phyloP scores from a whole-genome alignment of 2,888 invertebrate species.

The Ashinkailepas kermadecensis region DNA sequence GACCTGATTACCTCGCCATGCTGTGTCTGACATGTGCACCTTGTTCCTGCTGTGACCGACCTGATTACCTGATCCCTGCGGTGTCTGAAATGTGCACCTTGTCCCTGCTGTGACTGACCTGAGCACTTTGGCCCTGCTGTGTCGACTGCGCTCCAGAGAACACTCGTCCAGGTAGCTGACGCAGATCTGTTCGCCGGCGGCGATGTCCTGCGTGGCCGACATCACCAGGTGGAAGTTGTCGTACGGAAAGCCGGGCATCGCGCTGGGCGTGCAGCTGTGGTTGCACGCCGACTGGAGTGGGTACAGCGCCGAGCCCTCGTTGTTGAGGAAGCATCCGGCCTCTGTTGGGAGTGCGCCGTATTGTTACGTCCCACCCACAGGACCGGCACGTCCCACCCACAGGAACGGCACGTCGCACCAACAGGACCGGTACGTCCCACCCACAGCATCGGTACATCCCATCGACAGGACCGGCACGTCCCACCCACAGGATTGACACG shows the following conservation, averaged over 20 bases:
- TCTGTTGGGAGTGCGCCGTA: conserved; percentile 34
- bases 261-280: conserved; percentile 87
- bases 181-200: conserved; percentile 75
- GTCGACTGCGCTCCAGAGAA: conserved; percentile 65
- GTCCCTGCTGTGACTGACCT: conserved; percentile 39
- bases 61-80: not conserved
- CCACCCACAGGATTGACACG: too few species aligned
- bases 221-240: conserved; percentile 56
- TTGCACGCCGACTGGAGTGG: conserved; percentile 79
- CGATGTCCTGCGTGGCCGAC: conserved; percentile 58
- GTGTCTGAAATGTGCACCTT: not conserved
- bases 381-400: too few species aligned
- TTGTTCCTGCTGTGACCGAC: not conserved
- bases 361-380: too few species aligned
- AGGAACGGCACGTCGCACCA: too few species aligned
- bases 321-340: conserved; percentile 72
- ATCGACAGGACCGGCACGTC: too few species aligned
- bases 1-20: not conserved
- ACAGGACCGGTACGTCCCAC: too few species aligned
- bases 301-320: conserved; percentile 86
- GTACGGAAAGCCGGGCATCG: conserved; percentile 72
- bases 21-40: not conserved
- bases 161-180: conserved; percentile 89
- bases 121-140: conserved; percentile 74
- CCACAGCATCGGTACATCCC: too few species aligned